These are phyloP conservation scores for Potamarius usumacintae DNA, from an alignment of 2,113 vertebrate genomes.

Conservation along the genomic window DNA sequence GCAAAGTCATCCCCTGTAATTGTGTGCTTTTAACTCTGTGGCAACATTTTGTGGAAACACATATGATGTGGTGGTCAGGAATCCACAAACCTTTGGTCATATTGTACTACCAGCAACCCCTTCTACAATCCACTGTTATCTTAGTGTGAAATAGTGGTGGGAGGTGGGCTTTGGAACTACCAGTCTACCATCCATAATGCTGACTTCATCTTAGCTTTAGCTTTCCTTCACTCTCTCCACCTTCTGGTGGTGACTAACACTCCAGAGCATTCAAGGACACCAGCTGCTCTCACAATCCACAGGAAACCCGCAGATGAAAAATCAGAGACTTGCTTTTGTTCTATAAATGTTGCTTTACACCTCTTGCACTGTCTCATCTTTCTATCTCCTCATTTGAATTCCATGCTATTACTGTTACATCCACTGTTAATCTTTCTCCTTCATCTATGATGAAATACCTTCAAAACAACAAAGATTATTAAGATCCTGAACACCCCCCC, in stretches of 20 bases:
- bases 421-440: background rate
- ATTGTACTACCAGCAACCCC: background rate
- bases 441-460: too few species aligned
- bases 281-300: background rate
- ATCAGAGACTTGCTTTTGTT: background rate
- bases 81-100: background rate
- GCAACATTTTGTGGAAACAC: background rate
- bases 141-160: background rate
- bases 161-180: background rate
- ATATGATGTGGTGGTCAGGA: background rate
- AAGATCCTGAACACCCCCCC: too few species aligned
- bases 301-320: background rate
- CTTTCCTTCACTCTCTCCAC: background rate
- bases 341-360: background rate
- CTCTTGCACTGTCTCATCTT: background rate
- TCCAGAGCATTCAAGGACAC: background rate
- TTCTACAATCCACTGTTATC: background rate
- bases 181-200: background rate
- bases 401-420: background rate
- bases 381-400: background rate
- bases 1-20: background rate
- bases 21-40: background rate
- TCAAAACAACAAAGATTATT: too few species aligned
- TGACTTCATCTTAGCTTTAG: background rate
- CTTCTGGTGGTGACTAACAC: background rate